Evolutionary conservation across 2,888 invertebrate species (phyloP).

Genomic region (Cephus nigrinus): DNA sequence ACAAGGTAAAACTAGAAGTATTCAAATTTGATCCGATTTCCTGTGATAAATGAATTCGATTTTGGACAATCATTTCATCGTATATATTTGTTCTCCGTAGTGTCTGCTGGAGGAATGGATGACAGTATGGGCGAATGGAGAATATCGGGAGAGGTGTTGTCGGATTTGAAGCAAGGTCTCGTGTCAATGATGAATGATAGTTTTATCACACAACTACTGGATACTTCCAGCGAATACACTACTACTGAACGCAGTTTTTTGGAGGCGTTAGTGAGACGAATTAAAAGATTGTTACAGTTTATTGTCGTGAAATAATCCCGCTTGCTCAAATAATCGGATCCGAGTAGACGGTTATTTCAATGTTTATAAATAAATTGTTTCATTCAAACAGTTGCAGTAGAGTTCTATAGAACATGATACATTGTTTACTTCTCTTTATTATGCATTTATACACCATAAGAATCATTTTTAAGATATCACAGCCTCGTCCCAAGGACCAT

Average conservation of each 20-base stretch:
- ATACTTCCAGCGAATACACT: slow-evolving; percentile 76
- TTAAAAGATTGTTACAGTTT: slow-evolving; percentile 84
- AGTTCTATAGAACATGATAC: not conserved
- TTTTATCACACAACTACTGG: slow-evolving; percentile 79
- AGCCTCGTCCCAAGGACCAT: slow-evolving; percentile 99
- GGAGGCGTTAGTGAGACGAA: slow-evolving; percentile 80
- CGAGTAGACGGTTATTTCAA: not conserved
- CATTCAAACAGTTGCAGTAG: not conserved
- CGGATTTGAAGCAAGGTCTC: slow-evolving; percentile 77
- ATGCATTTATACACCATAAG: not conserved
- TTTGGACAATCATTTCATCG: slow-evolving; percentile 9
- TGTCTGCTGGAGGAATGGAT: slow-evolving; percentile 46
- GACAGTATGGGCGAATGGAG: slow-evolving; percentile 66
- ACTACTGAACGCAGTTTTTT: slow-evolving; percentile 77
- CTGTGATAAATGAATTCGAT: slow-evolving; percentile 7
- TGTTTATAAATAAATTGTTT: not conserved
- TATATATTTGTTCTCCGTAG: slow-evolving; percentile 19
- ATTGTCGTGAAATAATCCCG: slow-evolving; percentile 70
- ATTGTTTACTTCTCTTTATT: not conserved
- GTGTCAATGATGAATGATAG: slow-evolving; percentile 82
- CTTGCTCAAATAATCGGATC: not conserved
- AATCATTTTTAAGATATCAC: slow-evolving; percentile 58
- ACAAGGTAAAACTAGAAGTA: slow-evolving; percentile 38
- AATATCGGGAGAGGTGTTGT: slow-evolving; percentile 73
- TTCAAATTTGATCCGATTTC: not conserved